Percentiles rank a stretch among this genome's conserved stretches.
Evolutionary conservation across 30 jellyfish, hydroid and myxozoan species (phyloP).

Genomic region (Aurelia aurita complex sp. Pacific): DNA sequence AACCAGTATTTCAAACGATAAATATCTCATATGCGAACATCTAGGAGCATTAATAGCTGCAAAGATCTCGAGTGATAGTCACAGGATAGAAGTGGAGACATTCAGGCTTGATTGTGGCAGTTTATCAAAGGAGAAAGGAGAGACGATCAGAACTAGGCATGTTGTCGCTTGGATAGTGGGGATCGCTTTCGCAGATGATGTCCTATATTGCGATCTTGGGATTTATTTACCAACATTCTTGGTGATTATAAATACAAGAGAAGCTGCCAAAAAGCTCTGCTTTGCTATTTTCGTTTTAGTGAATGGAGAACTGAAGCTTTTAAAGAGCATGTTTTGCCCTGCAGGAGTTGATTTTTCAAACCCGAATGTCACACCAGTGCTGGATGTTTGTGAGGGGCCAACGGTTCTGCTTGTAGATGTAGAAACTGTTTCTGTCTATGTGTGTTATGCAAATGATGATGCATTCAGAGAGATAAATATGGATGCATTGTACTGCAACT

Average conservation of each 20-base stretch:
- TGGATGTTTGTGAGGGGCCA: conserved; percentile 17
- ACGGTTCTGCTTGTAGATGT: not conserved
- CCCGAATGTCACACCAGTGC: not conserved
- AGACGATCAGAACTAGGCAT: not conserved
- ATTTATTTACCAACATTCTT: conserved; percentile 3
- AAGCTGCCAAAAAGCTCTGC: not conserved
- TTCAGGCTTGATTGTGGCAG: not conserved
- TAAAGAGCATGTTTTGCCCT: not conserved
- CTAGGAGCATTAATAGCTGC: conserved; percentile 17
- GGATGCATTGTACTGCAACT: not conserved
- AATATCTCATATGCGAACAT: not conserved
- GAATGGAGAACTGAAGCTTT: not conserved
- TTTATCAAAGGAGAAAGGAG: not conserved
- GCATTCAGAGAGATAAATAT: not conserved
- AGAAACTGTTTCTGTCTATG: not conserved
- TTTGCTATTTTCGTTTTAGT: not conserved
- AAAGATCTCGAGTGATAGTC: not conserved
- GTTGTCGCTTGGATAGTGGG: not conserved
- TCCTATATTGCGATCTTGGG: conserved; percentile 1
- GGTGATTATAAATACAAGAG: not conserved
- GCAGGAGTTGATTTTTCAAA: not conserved
- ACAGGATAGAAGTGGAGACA: not conserved
- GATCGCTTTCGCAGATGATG: too few relatives aligned
- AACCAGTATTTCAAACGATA: too few relatives aligned
- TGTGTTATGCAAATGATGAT: not conserved